These are phyloP conservation scores for Knipowitschia caucasica DNA, from an alignment of 2,797 vertebrate species.

Conservation along the genomic window DNA sequence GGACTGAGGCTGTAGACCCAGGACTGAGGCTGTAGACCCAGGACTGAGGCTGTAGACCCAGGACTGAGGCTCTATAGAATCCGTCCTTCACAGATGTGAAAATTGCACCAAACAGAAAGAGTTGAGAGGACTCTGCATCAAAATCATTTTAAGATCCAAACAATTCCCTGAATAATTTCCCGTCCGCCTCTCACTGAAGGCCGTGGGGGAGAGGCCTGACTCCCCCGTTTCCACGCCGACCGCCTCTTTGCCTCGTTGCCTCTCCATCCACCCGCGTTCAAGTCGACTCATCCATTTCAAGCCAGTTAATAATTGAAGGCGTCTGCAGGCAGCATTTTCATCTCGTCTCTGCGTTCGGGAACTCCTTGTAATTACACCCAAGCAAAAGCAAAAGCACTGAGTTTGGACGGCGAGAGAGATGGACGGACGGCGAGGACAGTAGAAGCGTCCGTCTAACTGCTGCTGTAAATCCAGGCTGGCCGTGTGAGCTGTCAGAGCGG, in stretches of 20 bases:
- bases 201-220: constrained; percentile 5
- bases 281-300: constrained; percentile 64
- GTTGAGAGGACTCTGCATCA: too few relatives aligned
- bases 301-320: constrained; percentile 72
- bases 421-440: constrained; percentile 32
- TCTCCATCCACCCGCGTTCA: constrained; percentile 39
- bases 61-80: too few relatives aligned
- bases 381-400: constrained; percentile 39
- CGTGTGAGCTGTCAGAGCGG: constrained; percentile 68
- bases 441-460: constrained; percentile 47
- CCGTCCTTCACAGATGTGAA: too few relatives aligned
- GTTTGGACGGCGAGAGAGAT: constrained; percentile 15
- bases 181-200: constrained; percentile 11
- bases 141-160: too few relatives aligned
- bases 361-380: constrained; percentile 41
- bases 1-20: too few relatives aligned
- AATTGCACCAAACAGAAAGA: too few relatives aligned
- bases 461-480: constrained; percentile 66
- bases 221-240: constrained; percentile 33
- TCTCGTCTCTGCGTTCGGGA: constrained; percentile 49
- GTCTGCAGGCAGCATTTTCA: constrained; percentile 63
- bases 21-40: too few relatives aligned
- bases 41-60: too few relatives aligned
- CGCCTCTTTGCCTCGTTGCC: constrained; percentile 15
- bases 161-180: too few relatives aligned